phyloP scores from a whole-genome alignment of 2,888 invertebrate genomes.

The Caenorhabditis sp. region DNA sequence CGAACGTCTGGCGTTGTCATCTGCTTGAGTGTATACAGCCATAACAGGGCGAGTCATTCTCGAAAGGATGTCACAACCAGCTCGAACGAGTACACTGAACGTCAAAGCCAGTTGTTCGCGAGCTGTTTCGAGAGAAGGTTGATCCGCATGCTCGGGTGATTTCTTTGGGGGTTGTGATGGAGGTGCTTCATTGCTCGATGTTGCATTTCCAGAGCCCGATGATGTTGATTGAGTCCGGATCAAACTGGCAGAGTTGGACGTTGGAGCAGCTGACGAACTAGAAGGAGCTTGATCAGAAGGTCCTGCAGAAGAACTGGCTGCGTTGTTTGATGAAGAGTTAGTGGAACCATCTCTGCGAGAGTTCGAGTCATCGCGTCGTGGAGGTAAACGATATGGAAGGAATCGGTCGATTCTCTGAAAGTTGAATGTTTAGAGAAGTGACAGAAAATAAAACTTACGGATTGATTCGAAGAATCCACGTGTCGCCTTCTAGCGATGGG shows the following conservation, averaged over 20 bases:
- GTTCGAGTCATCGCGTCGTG: background rate
- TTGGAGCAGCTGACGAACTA: background rate
- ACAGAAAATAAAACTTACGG: background rate
- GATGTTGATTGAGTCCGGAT: constrained; percentile 6
- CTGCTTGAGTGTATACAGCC: constrained; percentile 16
- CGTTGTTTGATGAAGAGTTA: constrained; percentile 6
- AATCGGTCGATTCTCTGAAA: constrained; percentile 39
- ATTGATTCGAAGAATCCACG: background rate
- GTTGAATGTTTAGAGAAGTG: background rate
- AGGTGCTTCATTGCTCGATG: constrained; percentile 7
- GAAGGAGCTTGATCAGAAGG: background rate
- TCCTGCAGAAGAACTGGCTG: background rate
- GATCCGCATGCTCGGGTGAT: constrained; percentile 11
- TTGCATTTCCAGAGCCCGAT: background rate
- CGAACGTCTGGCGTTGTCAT: constrained; percentile 36
- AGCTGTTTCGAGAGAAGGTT: constrained; percentile 39
- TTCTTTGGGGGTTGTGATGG: constrained; percentile 4
- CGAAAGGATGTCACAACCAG: constrained; percentile 59
- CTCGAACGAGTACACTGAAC: constrained; percentile 56
- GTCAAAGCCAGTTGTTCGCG: constrained; percentile 58
- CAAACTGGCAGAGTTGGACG: background rate
- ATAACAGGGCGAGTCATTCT: constrained; percentile 46
- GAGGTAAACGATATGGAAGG: constrained; percentile 19
- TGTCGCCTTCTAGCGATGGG: background rate
- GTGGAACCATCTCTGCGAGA: constrained; percentile 12